These are phyloP conservation scores for Cryptotis parvus DNA, from an alignment of 2,113 vertebrate species.

Conservation along the genomic window DNA sequence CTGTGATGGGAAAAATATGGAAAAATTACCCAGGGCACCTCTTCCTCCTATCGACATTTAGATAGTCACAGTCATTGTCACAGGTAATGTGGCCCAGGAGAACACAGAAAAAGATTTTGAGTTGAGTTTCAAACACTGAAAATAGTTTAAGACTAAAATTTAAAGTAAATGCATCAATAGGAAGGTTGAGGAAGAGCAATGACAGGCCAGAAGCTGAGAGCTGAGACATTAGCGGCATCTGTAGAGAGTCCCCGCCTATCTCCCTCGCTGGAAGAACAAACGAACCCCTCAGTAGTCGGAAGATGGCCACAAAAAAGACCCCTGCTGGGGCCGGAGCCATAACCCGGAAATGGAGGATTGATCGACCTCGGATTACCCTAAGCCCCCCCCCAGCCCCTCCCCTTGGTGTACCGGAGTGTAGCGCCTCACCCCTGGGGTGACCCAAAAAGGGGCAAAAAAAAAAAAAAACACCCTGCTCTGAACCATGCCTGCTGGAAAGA, in stretches of 20 bases:
- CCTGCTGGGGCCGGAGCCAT: no score
- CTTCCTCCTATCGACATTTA: not conserved
- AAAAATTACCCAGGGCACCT: not conserved
- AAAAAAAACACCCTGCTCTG: no score
- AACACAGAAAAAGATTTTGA: not conserved
- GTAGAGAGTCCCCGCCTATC: constrained; percentile 16
- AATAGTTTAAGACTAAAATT: no score
- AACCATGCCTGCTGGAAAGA: not conserved
- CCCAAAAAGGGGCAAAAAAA: no score
- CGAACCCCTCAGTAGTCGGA: not conserved
- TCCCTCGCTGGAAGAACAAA: not conserved
- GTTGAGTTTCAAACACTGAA: no score
- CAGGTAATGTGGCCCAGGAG: not conserved
- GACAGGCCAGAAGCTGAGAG: constrained; percentile 25
- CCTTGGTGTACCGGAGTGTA: no score
- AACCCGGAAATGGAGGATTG: no score
- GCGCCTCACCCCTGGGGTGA: no score
- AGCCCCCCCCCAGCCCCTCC: no score
- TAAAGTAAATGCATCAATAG: not conserved
- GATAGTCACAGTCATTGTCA: not conserved
- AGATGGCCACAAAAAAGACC: not conserved
- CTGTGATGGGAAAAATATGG: constrained; percentile 23
- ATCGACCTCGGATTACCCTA: no score
- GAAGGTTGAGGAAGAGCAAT: not conserved
- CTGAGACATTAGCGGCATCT: not conserved